phyloP scores from a whole-genome alignment of 2,113 vertebrate species.

The Toxotes chatareus region DNA sequence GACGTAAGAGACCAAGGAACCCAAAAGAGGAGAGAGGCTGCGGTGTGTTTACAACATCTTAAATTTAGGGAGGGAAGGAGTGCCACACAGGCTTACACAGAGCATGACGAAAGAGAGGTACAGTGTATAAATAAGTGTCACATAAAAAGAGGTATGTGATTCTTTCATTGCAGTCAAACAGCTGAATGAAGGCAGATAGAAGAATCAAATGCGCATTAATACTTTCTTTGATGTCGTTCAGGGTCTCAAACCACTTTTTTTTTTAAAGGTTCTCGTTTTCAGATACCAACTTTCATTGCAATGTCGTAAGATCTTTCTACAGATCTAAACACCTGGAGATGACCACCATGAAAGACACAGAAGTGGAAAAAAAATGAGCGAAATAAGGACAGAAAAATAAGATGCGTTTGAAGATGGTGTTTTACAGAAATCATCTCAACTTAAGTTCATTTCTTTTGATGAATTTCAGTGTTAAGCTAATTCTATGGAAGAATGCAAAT shows the following conservation, averaged over 20 bases:
- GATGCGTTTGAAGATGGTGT: neutral
- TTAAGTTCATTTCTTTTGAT: neutral
- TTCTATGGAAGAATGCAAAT: constrained; percentile 23
- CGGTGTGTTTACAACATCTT: constrained; percentile 81
- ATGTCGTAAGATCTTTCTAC: neutral
- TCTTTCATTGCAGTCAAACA: constrained; percentile 67
- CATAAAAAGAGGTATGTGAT: constrained; percentile 65
- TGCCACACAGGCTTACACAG: constrained; percentile 28
- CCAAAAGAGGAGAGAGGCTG: constrained; percentile 70
- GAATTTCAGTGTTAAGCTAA: constrained; percentile 4
- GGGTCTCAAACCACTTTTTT: neutral
- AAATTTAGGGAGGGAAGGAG: constrained; percentile 58
- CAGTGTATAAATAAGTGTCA: constrained; percentile 77
- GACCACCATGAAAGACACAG: neutral
- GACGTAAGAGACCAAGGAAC: constrained; percentile 70
- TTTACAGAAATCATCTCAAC: neutral
- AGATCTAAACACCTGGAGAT: neutral
- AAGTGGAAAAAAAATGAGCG: neutral
- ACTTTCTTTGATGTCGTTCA: constrained; percentile 13
- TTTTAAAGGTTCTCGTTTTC: constrained; percentile 4
- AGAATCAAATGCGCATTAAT: constrained; percentile 32
- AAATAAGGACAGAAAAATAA: neutral
- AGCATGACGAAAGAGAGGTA: constrained; percentile 56
- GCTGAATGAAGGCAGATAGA: constrained; percentile 50
- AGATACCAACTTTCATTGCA: neutral